Evolutionary conservation across 2,113 vertebrate species (phyloP), one percentile per base, ranked within the genome.

Genomic region (Hypocryptadius cinnamomeus): DNA sequence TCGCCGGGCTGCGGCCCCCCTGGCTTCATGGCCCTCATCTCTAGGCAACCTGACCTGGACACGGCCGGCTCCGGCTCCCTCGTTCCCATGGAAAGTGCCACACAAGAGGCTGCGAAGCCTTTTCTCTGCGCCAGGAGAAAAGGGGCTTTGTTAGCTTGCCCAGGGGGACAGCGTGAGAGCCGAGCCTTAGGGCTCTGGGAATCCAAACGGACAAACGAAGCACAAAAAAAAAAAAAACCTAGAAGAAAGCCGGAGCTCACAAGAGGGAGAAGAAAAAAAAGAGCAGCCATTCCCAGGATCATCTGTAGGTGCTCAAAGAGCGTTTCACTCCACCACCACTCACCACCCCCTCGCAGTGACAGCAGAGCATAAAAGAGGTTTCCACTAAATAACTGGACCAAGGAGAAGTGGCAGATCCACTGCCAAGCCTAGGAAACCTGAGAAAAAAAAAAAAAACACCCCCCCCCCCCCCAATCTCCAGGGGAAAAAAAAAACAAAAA

Each of bases 111-210:
- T 98, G 98, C 97, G 98, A 97, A 98, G 98, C 97, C 97, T 97
- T 98, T 98, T 98, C 98, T 98, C 98, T 95, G 97, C 96, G 96
- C 98, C 96, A 91, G 95, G 98, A 99, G 98, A 99, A 98, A 98
- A 98, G 98, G 98, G 96, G 98, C 99, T 99, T 99, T 99, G 99
- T 99, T 99, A 98, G 98, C 97, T 96, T 96, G 98, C 98, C 98
- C 98, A 98, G 98, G 98, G 97, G 98, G 98, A 98, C 98, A 98
- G 98, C 97, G 97, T 98, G 98, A 98, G 98, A 98, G 98, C 97
- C 59, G 91, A 96, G 97, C 95, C 77, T 91, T 40, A 91, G 96
- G 98, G 97, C 98, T 97, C 98, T 98, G 98, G 98, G 98, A 98
- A 98, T 98, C 97, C 97, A 97, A 98, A 98, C 98, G 96, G 98